phyloP scores from a whole-genome alignment of 2,797 vertebrate species.

The Hybognathus amarus region DNA sequence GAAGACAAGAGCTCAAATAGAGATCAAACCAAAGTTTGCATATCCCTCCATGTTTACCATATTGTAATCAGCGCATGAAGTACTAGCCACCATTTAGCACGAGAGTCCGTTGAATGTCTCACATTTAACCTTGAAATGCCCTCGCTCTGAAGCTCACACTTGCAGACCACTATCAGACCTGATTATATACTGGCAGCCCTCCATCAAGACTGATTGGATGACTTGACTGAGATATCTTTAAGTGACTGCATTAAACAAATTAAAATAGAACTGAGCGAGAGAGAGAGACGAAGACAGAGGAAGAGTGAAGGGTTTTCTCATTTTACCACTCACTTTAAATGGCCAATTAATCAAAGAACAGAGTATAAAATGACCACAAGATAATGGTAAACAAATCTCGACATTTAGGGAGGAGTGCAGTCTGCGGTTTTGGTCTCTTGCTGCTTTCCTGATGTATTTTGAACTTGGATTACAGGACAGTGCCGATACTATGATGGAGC shows the following conservation, averaged over 20 bases:
- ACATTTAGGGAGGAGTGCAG: constrained; percentile 33
- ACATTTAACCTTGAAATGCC: constrained; percentile 41
- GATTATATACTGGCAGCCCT: constrained; percentile 29
- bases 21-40: constrained; percentile 71
- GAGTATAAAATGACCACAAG: constrained; percentile 32
- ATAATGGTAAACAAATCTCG: constrained; percentile 33
- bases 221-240: constrained; percentile 42
- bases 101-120: constrained; percentile 30
- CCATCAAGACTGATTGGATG: constrained; percentile 46
- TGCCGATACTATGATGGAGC: neutral
- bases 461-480: neutral
- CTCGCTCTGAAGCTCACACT: constrained; percentile 31
- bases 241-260: constrained; percentile 49
- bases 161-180: constrained; percentile 38
- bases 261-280: constrained; percentile 1
- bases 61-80: constrained; percentile 46
- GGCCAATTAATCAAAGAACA: constrained; percentile 23
- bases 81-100: constrained; percentile 67
- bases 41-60: constrained; percentile 66
- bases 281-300: neutral
- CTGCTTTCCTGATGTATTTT: neutral
- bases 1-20: constrained; percentile 74
- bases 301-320: constrained; percentile 20
- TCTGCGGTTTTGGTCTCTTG: constrained; percentile 17
- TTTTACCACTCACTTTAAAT: constrained; percentile 41